Percentiles rank a stretch among this genome's conserved stretches.
Conservation (phyloP, 2,888 invertebrate species). For the Callyntrura guangdongensis region DNA sequence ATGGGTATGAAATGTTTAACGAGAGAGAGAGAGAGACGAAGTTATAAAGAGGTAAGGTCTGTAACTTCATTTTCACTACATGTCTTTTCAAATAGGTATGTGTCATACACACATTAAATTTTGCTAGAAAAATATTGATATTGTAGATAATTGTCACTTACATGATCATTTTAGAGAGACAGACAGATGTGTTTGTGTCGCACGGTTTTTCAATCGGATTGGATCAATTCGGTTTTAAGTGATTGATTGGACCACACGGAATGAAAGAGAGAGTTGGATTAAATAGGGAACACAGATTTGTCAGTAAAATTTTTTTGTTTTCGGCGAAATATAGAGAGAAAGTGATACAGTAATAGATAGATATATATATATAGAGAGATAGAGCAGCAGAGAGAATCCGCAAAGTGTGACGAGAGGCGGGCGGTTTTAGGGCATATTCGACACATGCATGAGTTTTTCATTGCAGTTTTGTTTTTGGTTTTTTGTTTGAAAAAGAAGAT, state of each 20-base stretch:
- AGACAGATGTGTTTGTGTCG: constrained; percentile 72
- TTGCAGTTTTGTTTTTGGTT: constrained; percentile 57
- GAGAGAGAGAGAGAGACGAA: background rate
- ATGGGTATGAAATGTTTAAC: background rate
- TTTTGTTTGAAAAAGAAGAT: constrained; percentile 73
- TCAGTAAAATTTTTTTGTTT: constrained; percentile 75
- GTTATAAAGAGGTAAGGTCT: constrained; percentile 16
- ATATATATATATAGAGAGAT: constrained; percentile 74
- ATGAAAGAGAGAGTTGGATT: constrained; percentile 46
- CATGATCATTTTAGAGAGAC: constrained; percentile 75
- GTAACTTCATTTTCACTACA: background rate
- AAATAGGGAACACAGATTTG: constrained; percentile 71
- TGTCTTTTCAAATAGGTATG: constrained; percentile 33
- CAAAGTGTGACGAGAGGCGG: constrained; percentile 76
- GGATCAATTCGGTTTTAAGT: constrained; percentile 75
- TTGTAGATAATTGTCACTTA: constrained; percentile 72
- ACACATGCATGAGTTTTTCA: constrained; percentile 82
- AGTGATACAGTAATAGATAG: constrained; percentile 69
- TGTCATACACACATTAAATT: constrained; percentile 55
- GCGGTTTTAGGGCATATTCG: constrained; percentile 81
- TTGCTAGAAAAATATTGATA: constrained; percentile 47
- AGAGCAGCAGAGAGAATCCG: constrained; percentile 72
- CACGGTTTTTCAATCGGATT: constrained; percentile 78
- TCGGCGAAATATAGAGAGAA: constrained; percentile 47
- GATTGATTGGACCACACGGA: constrained; percentile 70